Evolutionary conservation across 2,113 vertebrate species (phyloP).

Genomic region (Aramus guarauna): DNA sequence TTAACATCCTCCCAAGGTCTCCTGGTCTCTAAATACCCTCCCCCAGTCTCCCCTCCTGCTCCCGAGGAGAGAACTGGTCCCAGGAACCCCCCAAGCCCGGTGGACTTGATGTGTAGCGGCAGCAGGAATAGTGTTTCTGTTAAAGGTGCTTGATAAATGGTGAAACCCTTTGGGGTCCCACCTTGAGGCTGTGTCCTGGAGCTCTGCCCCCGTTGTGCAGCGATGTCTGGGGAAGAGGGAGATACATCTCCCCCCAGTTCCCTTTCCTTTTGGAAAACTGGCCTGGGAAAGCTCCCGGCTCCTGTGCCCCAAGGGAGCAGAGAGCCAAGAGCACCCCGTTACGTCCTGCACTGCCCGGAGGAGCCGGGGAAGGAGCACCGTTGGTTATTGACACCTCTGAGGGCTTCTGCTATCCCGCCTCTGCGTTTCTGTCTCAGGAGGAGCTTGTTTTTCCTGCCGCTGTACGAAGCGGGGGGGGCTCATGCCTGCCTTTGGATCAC

Average conservation of each 20-base stretch:
- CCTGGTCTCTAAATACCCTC: too few relatives aligned
- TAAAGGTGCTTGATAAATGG: background rate
- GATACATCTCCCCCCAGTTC: background rate
- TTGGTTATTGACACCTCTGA: background rate
- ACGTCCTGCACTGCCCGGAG: background rate
- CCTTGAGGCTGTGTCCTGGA: background rate
- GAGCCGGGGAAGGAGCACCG: background rate
- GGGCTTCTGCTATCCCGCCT: background rate
- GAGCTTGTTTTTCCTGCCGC: background rate
- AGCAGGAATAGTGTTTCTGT: accelerated
- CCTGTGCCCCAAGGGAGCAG: background rate
- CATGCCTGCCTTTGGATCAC: background rate
- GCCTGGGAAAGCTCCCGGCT: background rate
- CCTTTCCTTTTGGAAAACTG: background rate
- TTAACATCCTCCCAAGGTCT: background rate
- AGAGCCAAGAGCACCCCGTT: background rate
- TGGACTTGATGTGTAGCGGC: background rate
- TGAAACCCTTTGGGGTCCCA: background rate
- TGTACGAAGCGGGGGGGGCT: accelerated
- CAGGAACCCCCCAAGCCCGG: accelerated
- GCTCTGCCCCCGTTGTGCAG: background rate
- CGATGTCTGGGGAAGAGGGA: background rate
- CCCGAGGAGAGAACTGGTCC: background rate
- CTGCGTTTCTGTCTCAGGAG: background rate
- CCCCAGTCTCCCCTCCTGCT: background rate